These are phyloP conservation scores for Spialia ferax DNA, from an alignment of 2,888 invertebrate species.

Conservation along the genomic window DNA sequence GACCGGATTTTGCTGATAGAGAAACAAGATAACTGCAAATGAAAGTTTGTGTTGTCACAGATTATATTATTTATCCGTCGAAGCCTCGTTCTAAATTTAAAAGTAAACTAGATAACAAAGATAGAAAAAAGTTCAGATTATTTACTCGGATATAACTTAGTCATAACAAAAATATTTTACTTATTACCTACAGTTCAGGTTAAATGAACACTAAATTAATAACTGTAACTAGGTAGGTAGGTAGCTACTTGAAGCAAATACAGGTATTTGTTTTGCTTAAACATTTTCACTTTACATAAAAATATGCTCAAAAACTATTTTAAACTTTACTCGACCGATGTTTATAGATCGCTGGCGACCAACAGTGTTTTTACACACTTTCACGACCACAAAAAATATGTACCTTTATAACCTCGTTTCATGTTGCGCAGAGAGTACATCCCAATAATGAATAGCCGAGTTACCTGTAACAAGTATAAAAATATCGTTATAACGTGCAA, in stretches of 20 bases:
- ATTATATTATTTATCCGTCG: conserved; percentile 5
- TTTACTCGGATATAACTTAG: neutral
- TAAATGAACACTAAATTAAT: conserved; percentile 4
- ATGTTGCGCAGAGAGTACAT: conserved; percentile 25
- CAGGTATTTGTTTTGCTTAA: neutral
- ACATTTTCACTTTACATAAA: neutral
- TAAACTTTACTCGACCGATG: neutral
- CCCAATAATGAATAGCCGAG: conserved; percentile 38
- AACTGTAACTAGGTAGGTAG: too few species aligned
- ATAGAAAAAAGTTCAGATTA: conserved; percentile 18
- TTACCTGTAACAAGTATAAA: conserved; percentile 56
- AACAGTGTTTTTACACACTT: conserved; percentile 31
- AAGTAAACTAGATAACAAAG: conserved; percentile 11
- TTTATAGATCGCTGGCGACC: conserved; percentile 1
- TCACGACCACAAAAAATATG: conserved; percentile 34
- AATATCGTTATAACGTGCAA: conserved; percentile 50
- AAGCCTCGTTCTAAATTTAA: conserved; percentile 21
- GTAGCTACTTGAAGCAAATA: too few species aligned
- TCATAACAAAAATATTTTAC: neutral
- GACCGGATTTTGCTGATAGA: conserved; percentile 32
- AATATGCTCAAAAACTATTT: conserved; percentile 7
- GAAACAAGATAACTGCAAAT: conserved; percentile 13
- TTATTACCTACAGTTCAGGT: neutral
- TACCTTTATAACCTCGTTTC: conserved; percentile 27
- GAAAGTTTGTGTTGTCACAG: neutral